Conservation (phyloP, 2,113 vertebrate genomes). For the Megaptera novaeangliae region DNA sequence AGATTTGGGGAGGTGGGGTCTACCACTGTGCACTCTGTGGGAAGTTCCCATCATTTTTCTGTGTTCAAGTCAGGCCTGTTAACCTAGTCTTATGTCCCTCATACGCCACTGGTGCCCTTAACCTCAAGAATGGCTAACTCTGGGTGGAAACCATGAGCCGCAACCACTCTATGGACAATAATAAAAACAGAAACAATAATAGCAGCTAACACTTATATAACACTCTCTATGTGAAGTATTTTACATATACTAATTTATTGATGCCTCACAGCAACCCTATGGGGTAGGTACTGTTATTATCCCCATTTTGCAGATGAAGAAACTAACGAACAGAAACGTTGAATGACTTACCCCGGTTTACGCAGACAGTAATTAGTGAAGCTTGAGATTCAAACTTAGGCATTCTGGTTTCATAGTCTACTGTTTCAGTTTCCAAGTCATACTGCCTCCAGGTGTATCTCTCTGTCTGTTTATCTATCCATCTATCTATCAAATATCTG, state of each 20-base stretch:
- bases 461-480: neutral
- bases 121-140: neutral
- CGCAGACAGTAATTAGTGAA: neutral
- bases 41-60: neutral
- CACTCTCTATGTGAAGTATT: neutral
- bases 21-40: neutral
- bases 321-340: neutral
- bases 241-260: neutral
- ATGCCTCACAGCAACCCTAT: neutral
- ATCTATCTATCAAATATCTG: neutral
- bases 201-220: neutral
- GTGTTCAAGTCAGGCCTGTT: neutral
- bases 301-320: neutral
- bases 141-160: neutral
- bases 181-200: constrained; percentile 2
- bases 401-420: neutral
- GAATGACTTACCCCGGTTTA: neutral
- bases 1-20: neutral
- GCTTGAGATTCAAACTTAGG: neutral
- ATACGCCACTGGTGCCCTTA: neutral
- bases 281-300: neutral
- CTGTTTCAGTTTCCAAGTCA: neutral
- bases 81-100: neutral
- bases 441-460: neutral
- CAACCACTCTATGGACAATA: neutral